phyloP scores from a whole-genome alignment of 2,888 invertebrate species.

The Odontomyia ornata region DNA sequence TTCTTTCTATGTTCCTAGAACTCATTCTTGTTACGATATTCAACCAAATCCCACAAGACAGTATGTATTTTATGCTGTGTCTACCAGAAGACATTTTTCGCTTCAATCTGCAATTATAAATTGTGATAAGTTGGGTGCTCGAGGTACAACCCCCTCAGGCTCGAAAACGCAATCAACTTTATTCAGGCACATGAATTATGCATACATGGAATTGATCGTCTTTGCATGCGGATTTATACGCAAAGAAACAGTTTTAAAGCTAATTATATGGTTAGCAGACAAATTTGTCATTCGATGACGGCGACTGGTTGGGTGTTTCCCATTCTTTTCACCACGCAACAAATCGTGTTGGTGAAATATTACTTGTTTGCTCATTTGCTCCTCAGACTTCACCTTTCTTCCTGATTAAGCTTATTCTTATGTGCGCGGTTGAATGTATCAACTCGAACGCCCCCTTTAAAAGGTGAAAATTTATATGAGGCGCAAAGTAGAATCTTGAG shows the following conservation, averaged over 20 bases:
- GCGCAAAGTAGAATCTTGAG: not conserved
- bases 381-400: slow-evolving; percentile 4
- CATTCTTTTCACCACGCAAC: not conserved
- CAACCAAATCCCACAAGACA: too few species aligned
- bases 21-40: too few species aligned
- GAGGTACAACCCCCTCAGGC: not conserved
- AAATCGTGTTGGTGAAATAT: slow-evolving; percentile 14
- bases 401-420: not conserved
- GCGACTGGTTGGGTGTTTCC: slow-evolving; percentile 36
- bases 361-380: slow-evolving; percentile 24
- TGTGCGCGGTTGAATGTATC: not conserved
- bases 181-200: slow-evolving; percentile 34
- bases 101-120: slow-evolving; percentile 35
- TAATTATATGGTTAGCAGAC: slow-evolving; percentile 42
- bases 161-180: not conserved
- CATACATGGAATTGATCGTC: slow-evolving; percentile 41
- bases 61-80: too few species aligned
- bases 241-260: slow-evolving; percentile 26
- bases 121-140: too few species aligned
- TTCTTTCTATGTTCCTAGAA: too few species aligned
- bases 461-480: slow-evolving; percentile 1
- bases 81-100: too few species aligned
- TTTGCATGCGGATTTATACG: slow-evolving; percentile 35
- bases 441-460: not conserved
- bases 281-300: slow-evolving; percentile 35